phyloP scores from a whole-genome alignment of 2,797 vertebrate species.

The Sardinella longiceps region DNA sequence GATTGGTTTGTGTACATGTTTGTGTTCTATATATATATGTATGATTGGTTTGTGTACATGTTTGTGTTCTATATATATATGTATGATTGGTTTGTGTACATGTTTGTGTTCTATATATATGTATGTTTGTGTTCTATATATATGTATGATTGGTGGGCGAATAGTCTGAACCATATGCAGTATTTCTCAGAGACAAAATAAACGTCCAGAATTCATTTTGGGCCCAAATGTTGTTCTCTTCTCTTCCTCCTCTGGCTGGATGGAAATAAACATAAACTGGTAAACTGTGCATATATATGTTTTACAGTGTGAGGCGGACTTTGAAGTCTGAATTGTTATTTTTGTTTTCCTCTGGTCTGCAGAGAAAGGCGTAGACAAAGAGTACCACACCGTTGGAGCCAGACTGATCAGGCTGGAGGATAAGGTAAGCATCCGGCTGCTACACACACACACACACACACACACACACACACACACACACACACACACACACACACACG shows the following conservation, averaged over 20 bases:
- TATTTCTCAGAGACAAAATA: background rate
- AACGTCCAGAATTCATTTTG: no score
- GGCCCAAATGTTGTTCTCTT: no score
- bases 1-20: no score
- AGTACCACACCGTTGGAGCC: constrained; percentile 84
- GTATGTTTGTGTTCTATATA: no score
- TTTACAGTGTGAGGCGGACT: background rate
- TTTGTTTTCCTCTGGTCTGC: constrained; percentile 32
- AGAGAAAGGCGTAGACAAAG: constrained; percentile 91
- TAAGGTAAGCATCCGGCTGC: constrained; percentile 75
- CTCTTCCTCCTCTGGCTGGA: background rate
- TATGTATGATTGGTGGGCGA: background rate
- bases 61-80: no score
- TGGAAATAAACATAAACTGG: background rate
- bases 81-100: no score
- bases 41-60: background rate
- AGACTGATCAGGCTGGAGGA: constrained; percentile 88
- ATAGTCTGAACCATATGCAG: background rate
- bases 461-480: no score
- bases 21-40: no score
- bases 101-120: no score
- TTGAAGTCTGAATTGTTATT: constrained; percentile 7
- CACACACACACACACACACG: no score
- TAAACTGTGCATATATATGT: background rate
- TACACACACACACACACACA: no score